Percentiles rank a stretch among this genome's conserved stretches.
Evolutionary conservation across 1,140 invertebrate genomes (phyloP).

Genomic region (Campoletis sonorensis): DNA sequence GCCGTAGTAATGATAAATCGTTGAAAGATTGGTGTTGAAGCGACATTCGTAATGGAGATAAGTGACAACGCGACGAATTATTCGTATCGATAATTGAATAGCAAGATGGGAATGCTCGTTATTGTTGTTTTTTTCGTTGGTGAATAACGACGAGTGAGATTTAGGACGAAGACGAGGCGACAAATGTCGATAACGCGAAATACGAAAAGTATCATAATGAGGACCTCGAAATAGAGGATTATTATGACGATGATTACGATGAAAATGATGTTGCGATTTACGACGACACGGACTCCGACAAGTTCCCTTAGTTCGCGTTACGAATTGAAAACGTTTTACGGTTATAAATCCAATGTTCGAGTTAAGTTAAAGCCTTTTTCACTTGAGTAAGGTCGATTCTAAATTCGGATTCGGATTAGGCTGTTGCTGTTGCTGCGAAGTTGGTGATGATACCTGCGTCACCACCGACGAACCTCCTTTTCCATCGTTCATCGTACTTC

Average conservation of each 20-base stretch:
- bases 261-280: conserved; percentile 47
- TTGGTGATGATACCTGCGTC: conserved; percentile 73
- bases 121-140: conserved; percentile 27
- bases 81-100: conserved; percentile 13
- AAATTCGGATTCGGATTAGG: conserved; percentile 75
- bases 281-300: conserved; percentile 64
- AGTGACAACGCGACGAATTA: conserved; percentile 33
- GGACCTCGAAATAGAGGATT: conserved; percentile 46
- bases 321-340: conserved; percentile 72
- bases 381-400: conserved; percentile 76
- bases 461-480: conserved; percentile 67
- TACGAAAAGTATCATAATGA: conserved; percentile 46
- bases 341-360: conserved; percentile 73
- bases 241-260: conserved; percentile 55
- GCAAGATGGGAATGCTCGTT: not conserved
- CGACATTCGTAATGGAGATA: conserved; percentile 53
- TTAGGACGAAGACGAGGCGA: conserved; percentile 31
- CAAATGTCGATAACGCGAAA: conserved; percentile 22
- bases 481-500: conserved; percentile 66
- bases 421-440: conserved; percentile 68
- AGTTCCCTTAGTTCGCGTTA: conserved; percentile 65
- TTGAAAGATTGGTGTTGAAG: conserved; percentile 46
- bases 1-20: not conserved
- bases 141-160: conserved; percentile 48
- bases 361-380: conserved; percentile 77